phyloP scores from a whole-genome alignment of 2,797 vertebrate species.

The Scomberomorus guttatus region DNA sequence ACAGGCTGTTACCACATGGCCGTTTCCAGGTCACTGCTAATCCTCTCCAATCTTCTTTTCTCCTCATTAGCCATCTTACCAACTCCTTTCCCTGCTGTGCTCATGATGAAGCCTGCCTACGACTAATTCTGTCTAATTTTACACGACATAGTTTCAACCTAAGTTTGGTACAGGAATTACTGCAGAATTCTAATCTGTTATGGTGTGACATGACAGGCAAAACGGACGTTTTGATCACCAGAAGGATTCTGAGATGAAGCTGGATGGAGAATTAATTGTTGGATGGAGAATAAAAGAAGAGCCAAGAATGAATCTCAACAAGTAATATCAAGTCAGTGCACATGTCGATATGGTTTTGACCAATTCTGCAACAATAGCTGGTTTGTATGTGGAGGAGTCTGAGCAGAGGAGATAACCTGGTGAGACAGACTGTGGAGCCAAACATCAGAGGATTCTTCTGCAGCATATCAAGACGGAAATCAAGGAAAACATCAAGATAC shows the following conservation, averaged over 20 bases:
- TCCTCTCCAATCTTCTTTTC: slow-evolving; percentile 81
- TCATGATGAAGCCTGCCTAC: slow-evolving; percentile 41
- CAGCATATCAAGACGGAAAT: slow-evolving; percentile 17
- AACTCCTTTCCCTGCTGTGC: slow-evolving; percentile 50
- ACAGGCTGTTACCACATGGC: slow-evolving; percentile 62
- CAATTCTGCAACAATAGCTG: slow-evolving; percentile 12
- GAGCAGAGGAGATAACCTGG: slow-evolving; percentile 12
- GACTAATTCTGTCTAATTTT: slow-evolving; percentile 45
- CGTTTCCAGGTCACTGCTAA: slow-evolving; percentile 83
- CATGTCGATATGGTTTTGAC: background rate
- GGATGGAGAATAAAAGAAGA: slow-evolving; percentile 4
- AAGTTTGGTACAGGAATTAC: background rate
- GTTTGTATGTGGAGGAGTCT: background rate
- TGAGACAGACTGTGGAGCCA: background rate
- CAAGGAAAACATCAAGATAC: slow-evolving; percentile 21
- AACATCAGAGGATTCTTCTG: slow-evolving; percentile 22
- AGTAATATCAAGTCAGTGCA: slow-evolving; percentile 2
- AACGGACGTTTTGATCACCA: background rate
- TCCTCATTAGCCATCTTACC: slow-evolving; percentile 75
- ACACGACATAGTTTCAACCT: slow-evolving; percentile 23
- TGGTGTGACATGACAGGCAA: background rate
- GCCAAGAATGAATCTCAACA: slow-evolving; percentile 22
- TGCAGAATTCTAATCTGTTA: background rate
- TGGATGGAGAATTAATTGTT: slow-evolving; percentile 4
- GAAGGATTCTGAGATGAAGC: slow-evolving; percentile 10